Conservation (phyloP, 2,888 invertebrate genomes). For the Chalcosyrphus nemorum region DNA sequence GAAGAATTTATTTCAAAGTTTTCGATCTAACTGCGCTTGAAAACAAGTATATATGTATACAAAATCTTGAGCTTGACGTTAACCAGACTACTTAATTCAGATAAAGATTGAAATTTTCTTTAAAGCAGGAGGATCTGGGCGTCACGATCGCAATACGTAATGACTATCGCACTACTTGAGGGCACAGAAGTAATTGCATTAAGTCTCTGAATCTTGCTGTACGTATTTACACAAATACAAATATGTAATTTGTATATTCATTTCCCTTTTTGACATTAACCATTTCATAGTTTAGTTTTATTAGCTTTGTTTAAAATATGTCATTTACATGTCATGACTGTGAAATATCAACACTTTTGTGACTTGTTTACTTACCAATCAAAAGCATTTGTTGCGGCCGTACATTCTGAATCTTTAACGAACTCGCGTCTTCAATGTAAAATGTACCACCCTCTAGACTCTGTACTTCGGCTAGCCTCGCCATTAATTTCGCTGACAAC, state of each 20-base stretch:
- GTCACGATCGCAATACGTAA: no score
- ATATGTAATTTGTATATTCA: no score
- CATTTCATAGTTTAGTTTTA: conserved; percentile 1
- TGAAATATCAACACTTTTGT: conserved; percentile 37
- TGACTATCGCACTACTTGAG: no score
- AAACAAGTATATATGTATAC: not conserved
- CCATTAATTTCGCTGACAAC: conserved; percentile 82
- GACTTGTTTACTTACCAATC: conserved; percentile 78
- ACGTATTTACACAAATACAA: no score
- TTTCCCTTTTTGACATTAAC: not conserved
- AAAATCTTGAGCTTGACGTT: no score
- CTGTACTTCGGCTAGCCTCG: conserved; percentile 81
- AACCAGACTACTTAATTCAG: no score
- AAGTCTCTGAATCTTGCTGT: no score
- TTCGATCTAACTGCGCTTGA: not conserved
- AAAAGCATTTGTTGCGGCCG: conserved; percentile 81
- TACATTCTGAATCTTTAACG: conserved; percentile 79
- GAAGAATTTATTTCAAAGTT: conserved; percentile 2
- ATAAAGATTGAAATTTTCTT: no score
- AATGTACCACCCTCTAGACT: conserved; percentile 82
- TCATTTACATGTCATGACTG: conserved; percentile 10
- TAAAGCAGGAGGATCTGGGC: no score
- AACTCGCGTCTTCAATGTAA: conserved; percentile 82
- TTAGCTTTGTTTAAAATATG: conserved; percentile 24
- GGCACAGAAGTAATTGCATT: no score